Conservation (phyloP, 2,888 invertebrate species). For the Periphyllus acericola region DNA sequence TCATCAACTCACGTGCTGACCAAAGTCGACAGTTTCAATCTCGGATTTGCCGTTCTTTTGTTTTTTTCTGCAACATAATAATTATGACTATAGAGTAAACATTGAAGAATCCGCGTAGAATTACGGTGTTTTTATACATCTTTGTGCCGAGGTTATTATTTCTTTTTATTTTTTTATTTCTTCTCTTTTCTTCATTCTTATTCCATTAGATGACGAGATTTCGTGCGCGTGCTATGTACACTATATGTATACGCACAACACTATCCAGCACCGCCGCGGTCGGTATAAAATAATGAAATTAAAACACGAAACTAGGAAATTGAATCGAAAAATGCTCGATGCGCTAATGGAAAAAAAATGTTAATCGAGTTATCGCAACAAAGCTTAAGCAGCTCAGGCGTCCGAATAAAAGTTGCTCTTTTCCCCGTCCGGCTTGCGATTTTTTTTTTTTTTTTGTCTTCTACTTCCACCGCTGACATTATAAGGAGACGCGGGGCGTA, state of each 20-base stretch:
- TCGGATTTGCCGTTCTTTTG: not conserved
- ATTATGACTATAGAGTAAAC: constrained; percentile 26
- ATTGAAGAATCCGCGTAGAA: not conserved
- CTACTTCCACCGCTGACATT: not conserved
- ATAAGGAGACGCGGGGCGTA: constrained; percentile 25
- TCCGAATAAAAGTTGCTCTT: constrained; percentile 18
- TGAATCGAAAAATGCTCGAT: constrained; percentile 53
- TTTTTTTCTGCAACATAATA: constrained; percentile 41
- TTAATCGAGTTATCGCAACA: constrained; percentile 54
- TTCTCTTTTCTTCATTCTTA: constrained; percentile 1
- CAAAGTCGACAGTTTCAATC: not conserved
- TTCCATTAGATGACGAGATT: constrained; percentile 28
- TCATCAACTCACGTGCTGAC: not conserved
- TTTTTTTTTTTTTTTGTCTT: constrained; percentile 19
- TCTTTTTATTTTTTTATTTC: not conserved
- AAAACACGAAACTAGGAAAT: constrained; percentile 50
- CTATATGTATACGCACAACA: not conserved
- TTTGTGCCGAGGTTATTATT: not conserved
- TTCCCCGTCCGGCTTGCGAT: not conserved
- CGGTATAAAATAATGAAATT: constrained; percentile 38
- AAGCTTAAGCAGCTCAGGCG: constrained; percentile 26
- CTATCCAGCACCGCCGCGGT: not conserved
- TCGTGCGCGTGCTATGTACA: not conserved
- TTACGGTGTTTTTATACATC: not conserved
- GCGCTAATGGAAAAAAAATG: constrained; percentile 56